Conservation (phyloP, 2,888 invertebrate genomes). For the Yponomeuta evonymella region DNA sequence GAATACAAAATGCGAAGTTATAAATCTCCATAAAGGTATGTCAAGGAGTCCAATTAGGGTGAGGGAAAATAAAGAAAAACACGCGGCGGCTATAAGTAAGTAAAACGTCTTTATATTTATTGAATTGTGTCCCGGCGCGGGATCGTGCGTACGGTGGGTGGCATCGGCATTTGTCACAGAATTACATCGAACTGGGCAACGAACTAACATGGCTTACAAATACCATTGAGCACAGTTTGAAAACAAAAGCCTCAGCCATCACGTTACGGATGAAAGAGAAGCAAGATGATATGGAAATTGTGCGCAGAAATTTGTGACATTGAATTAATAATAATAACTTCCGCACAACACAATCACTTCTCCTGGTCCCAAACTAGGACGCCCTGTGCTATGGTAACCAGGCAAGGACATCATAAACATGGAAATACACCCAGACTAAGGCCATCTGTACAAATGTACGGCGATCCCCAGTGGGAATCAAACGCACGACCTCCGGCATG, state of each 20-base stretch:
- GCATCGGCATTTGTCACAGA: conserved; percentile 66
- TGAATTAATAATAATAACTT: too few relatives aligned
- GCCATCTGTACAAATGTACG: too few relatives aligned
- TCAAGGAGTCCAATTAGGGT: conserved; percentile 38
- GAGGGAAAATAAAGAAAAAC: conserved; percentile 48
- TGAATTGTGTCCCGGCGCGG: conserved; percentile 38
- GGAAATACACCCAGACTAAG: too few relatives aligned
- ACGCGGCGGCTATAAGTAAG: conserved; percentile 37
- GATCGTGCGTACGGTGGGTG: conserved; percentile 65
- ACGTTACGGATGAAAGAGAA: too few relatives aligned
- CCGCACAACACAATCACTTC: too few relatives aligned
- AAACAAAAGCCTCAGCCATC: background rate
- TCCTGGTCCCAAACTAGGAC: too few relatives aligned
- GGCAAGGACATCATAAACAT: too few relatives aligned
- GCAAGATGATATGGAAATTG: too few relatives aligned
- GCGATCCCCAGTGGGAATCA: too few relatives aligned
- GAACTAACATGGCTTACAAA: background rate
- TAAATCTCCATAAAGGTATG: conserved; percentile 16
- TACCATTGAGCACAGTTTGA: background rate
- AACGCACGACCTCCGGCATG: too few relatives aligned
- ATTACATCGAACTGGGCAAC: background rate
- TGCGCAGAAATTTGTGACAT: background rate
- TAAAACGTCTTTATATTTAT: conserved; percentile 46
- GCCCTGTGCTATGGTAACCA: too few relatives aligned
- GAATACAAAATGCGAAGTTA: conserved; percentile 16